These are phyloP conservation scores for Tyrannus savana DNA, from an alignment of 2,113 vertebrate genomes.

Conservation along the genomic window DNA sequence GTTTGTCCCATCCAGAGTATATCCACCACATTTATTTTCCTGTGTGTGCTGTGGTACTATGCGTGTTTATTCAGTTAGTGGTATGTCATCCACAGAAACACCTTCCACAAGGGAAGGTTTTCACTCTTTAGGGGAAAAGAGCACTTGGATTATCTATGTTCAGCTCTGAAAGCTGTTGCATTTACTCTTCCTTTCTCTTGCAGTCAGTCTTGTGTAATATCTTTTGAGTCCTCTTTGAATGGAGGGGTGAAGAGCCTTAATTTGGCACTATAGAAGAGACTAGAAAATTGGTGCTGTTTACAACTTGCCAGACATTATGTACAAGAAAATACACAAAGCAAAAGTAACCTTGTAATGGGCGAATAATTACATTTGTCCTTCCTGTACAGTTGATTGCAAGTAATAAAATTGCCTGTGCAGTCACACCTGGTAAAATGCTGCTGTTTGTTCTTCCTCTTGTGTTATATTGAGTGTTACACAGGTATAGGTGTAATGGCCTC, in stretches of 20 bases:
- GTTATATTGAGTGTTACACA: background rate
- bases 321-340: background rate
- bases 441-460: background rate
- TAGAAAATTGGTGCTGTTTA: background rate
- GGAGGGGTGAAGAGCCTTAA: background rate
- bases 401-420: background rate
- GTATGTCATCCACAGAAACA: background rate
- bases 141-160: background rate
- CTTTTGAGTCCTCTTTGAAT: background rate
- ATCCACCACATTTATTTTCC: background rate
- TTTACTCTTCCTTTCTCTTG: background rate
- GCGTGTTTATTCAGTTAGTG: background rate
- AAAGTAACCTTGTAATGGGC: background rate
- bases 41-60: accelerated
- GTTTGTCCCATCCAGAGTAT: background rate
- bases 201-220: background rate
- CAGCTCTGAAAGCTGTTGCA: background rate
- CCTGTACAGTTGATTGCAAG: background rate
- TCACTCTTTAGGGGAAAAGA: background rate
- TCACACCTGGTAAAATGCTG: background rate
- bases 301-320: background rate
- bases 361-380: background rate
- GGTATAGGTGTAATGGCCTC: background rate
- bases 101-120: background rate
- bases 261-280: background rate